Base-by-base conservation (phyloP, 2,113 vertebrate genomes). In the Tenebrosternarchus preto region DNA sequence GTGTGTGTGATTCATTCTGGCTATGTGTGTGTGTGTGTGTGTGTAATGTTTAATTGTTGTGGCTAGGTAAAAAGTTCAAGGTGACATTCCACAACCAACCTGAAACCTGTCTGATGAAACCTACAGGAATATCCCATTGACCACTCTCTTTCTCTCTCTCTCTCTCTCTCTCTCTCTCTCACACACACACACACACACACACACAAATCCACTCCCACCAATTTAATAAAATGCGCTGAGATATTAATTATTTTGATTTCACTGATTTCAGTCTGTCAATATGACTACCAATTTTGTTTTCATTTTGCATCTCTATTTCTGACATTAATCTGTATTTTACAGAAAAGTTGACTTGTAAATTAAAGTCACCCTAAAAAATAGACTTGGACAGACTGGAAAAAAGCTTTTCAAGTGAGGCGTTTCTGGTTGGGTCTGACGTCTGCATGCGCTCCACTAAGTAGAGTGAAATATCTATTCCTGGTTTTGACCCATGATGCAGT, bases 71-170 rank as follows among this genome's bases (percentile, higher is more conserved):
- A 50, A 50, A 82, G 84, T 86, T 89, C 88, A 90, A 89, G 91
- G 90, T 89, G 88, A 87, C 88, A 91, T 93, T 92, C 90, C 91
- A 84, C 83, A 83, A 91, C 87, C 88, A 89, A 90, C 90, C 80
- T 63, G 88, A 90, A 88, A 91, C 82, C 19, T 73, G 83, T 33
- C 86, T 86, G 89, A 72, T 90, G 86, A 85, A 88, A 84, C 82
- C 19, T 33, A 27, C 3, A 46, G 39, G 39, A 46, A 46, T 9
- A 46, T 5, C 39, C 39, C 39, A 4, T 9, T 46, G 33, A 6
- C 39, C 39, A 5, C 9, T 4, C 9, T 15, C 43, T 0, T 12
- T 1, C 59, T 5, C 20, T 29, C 82, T 89, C 43, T 0, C 43
- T 1, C 59, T 5, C 20, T 29, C 82, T 89, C n/a, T 24, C 50